Evolutionary conservation across 2,797 vertebrate species (phyloP).

Genomic region (Periparus ater): DNA sequence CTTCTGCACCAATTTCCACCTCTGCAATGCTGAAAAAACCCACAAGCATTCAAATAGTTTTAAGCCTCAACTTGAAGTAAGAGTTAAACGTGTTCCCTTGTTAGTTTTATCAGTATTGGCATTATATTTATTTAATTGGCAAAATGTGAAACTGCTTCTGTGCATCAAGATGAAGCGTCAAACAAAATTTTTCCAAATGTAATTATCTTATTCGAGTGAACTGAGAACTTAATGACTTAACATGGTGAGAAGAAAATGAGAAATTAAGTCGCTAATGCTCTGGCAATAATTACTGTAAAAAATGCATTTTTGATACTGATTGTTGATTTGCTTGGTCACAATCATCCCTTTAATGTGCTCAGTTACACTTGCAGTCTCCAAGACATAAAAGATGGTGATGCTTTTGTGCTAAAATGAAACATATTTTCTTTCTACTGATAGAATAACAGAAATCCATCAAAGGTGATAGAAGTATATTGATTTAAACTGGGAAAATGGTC

Average conservation of each 20-base stretch:
- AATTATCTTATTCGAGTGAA: background rate
- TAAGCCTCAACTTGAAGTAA: background rate
- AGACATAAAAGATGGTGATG: background rate
- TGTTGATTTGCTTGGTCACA: background rate
- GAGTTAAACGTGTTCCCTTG: background rate
- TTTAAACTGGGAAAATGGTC: background rate
- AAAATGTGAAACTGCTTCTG: background rate
- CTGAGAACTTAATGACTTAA: background rate
- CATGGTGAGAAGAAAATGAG: background rate
- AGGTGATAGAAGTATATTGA: background rate
- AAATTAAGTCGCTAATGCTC: background rate
- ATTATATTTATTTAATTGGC: background rate
- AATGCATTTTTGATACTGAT: background rate
- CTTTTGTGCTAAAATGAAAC: background rate
- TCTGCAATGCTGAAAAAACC: background rate
- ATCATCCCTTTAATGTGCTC: background rate
- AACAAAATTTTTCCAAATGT: background rate
- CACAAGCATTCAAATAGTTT: background rate
- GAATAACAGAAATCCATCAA: background rate
- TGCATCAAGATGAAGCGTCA: slow-evolving; percentile 11
- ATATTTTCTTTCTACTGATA: background rate
- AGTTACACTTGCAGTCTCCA: background rate
- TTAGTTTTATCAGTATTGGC: background rate
- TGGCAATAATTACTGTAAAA: background rate
- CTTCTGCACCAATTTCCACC: background rate